Evolutionary conservation across 2,888 invertebrate species (phyloP), one percentile per base, ranked within the genome.

Genomic region (Acanthosepion lycidas): DNA sequence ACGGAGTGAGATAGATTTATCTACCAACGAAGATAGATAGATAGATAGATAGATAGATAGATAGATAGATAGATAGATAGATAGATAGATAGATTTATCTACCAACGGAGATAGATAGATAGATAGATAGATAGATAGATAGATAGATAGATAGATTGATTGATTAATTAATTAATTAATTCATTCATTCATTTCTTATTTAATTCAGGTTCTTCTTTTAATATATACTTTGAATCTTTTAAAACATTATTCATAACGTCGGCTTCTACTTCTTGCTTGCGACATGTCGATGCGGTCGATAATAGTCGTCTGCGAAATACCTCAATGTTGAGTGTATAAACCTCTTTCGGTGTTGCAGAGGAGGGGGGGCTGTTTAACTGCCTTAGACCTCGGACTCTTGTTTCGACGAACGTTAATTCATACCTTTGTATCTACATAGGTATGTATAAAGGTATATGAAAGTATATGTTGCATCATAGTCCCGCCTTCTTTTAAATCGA

Each of bases 401-500:
- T 78, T 78, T n/a, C 78, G 33, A 78, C 78, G n/a, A n/a, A 78
- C 78, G 33, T 33, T 78, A 78, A 78, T 78, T 78, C 78, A n/a
- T 78, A 33, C 78, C 78, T 33, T 78, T 15, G 78, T 78, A n/a
- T 33, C 78, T 9, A n/a, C 78, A n/a, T 78, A 78, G 33, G n/a
- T 78, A 78, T 78, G 78, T 33, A 78, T 78, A 33, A n/a, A 78
- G 78, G 78, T 78, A 78, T 78, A 78, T 78, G 12, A 78, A 78
- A n/a, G 78, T 78, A 78, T 78, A 78, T 33, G 78, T 78, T 78
- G n/a, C n/a, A 33, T 78, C n/a, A 78, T 78, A 12, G 78, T 9
- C n/a, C n/a, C 78, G 78, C 78, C 78, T 78, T 78, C n/a, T 78
- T 78, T 78, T 78, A n/a, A 78, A 78, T 78, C n/a, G n/a, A 78